Evolutionary conservation across 2,113 vertebrate species (phyloP), one percentile per base, ranked within the genome.

Genomic region (Tragelaphus strepsiceros): DNA sequence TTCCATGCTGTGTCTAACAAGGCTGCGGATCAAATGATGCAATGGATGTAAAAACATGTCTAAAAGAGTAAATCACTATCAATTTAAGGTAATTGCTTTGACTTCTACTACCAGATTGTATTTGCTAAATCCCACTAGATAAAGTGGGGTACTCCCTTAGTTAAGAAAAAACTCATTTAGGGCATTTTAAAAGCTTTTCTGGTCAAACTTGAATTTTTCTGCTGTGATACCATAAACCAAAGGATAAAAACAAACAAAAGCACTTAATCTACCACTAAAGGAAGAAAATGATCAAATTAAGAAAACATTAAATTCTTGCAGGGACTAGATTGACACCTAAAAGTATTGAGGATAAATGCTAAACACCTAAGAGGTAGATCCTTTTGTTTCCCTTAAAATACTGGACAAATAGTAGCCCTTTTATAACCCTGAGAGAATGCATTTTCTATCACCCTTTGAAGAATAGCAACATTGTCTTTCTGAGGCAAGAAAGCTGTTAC

Each of bases 141-240:
- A 81, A 26, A 86, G 16, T 94, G 92, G 56, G 90, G 26, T 81
- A 77, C 71, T 80, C 21, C 58, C 26, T 74, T 30, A 71, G 7
- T 88, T 92, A 77, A 92, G 58, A 92, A 94, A 77, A 91, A 56
- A 46, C 22, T 32, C 7, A 85, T 59, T 74, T 90, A 95, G 51
- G 17, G 3, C 35, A 88, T 95, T 91, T 94, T 21, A 43, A 32
- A 95, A 94, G 35, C 3, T 59, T 83, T 90, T 82, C 77, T 49
- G 17, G 24, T 87, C 87, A 92, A 49, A 82, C 1, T 61, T 86
- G 58, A 77, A 71, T 95, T 96, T 97, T 96, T 91, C 88, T 89
- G 13, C 78, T 83, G 6, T 82, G 77, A 88, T 86, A 59, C n/a
- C 28, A 59, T 53, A 67, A 22, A 85, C 19, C 21, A 91, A 96